Evolutionary conservation across 2,797 vertebrate genomes (phyloP), one percentile per base, ranked within the genome.

Genomic region (Pogonophryne albipinna): DNA sequence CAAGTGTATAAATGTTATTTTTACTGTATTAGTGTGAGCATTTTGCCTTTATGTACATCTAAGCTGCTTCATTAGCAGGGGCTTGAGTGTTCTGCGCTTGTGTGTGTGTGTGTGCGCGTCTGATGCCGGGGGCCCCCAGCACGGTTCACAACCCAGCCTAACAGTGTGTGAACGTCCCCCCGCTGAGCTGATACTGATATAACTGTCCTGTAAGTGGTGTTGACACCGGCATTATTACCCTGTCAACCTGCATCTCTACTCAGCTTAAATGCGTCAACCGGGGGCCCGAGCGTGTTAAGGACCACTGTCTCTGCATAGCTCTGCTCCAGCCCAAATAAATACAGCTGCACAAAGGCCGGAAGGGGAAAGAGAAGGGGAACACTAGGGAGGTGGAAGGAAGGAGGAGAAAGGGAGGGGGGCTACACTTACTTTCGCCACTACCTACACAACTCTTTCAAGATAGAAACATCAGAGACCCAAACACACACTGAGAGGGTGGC

Each of bases 171-270:
- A 93, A 93, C 72, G 82, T 90, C 86, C 87, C 89, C 92, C 92
- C 58, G 89, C 90, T 68, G 91, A 90, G 92, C 84, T 91, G 91
- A 93, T 93, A 94, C 84, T 93, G 92, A 94, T 94, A 93, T 92
- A 93, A 93, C 91, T 93, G 88, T 92, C 89, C 87, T 85, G 91
- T 93, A 93, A 93, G 90, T 92, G 91, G 92, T 93, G 93, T 92
- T 93, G 93, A 94, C 92, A 93, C 87, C 92, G 57, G 87, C 88
- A 92, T 94, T 91, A 94, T 93, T 91, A 93, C 88, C 90, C 91
- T 93, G 93, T 93, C 92, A 94, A 90, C 91, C 88, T 93, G 82
- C 92, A 93, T 94, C 88, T 91, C 87, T 77, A 87, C 91, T 91
- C 82, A 88, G 89, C 82, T 87, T 90, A 87, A 92, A 91, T 85